Percentiles rank a stretch among this genome's conserved stretches.
Evolutionary conservation across 2,113 vertebrate genomes (phyloP).

Genomic region (Recurvirostra avosetta): DNA sequence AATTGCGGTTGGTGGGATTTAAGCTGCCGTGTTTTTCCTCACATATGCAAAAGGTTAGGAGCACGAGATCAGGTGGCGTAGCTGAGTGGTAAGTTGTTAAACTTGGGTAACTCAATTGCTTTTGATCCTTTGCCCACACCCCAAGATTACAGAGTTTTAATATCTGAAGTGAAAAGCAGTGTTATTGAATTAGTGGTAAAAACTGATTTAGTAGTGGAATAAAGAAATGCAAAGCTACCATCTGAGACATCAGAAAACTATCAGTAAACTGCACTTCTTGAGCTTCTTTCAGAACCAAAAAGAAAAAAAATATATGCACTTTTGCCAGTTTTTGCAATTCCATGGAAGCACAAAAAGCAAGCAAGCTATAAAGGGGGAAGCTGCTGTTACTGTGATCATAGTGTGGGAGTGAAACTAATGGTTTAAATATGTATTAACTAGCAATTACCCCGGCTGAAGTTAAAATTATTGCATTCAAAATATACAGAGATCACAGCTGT

Average conservation of each 20-base stretch:
- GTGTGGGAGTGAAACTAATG: neutral
- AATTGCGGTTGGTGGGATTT: neutral
- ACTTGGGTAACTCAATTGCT: neutral
- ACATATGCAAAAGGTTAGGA: neutral
- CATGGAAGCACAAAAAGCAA: neutral
- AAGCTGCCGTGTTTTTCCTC: neutral
- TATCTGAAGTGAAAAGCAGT: neutral
- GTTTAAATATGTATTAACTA: slow-evolving; percentile 5
- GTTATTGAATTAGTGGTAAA: neutral
- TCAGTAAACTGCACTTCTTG: neutral
- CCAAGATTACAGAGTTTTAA: neutral
- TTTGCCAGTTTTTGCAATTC: neutral
- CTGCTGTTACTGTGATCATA: neutral
- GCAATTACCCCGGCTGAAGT: neutral
- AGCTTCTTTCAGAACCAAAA: neutral
- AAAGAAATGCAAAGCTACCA: neutral
- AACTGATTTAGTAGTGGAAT: neutral
- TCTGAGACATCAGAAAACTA: neutral
- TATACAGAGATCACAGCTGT: neutral
- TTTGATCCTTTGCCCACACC: neutral
- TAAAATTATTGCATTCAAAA: slow-evolving; percentile 7
- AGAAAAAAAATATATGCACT: neutral
- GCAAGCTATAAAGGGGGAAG: neutral
- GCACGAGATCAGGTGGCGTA: neutral
- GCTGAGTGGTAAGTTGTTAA: neutral